Base-by-base conservation (phyloP, 2,797 vertebrate genomes). In the Lagocephalus sceleratus region DNA sequence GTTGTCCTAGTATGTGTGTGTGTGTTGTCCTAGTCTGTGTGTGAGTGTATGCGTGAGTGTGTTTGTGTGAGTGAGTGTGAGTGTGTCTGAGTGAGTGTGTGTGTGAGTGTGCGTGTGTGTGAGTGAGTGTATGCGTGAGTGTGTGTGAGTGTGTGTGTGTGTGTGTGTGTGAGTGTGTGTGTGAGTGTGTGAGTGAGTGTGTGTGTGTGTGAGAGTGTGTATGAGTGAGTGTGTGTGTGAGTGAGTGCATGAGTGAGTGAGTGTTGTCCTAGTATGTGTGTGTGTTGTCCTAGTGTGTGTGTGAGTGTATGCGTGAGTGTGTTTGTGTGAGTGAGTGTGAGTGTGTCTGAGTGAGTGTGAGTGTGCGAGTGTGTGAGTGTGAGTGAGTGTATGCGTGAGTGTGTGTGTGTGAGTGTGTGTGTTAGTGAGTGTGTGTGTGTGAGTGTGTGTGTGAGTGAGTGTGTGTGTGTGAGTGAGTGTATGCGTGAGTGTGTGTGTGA, bases 281-380 rank as follows among this genome's bases (percentile, higher is more conserved):
- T 10, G 22, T 43, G 54, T n/a, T n/a, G n/a, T n/a, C n/a, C n/a
- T n/a, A 94, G 92, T 12, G 10, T 21, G 29, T 10, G 5, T 43
- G 19, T 50, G 26, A n/a, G n/a, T n/a, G n/a, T n/a, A n/a, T n/a
- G 60, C 40, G 43, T 7, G 11, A 17, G 9, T 10, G 8, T 35
- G 15, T 22, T 9, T 11, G 1, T 32, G 29, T 4, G 29, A 6
- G 26, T 26, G 3, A 2, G 26, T 29, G 26, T 10, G 6, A 9
- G 26, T 10, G 22, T 43, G 54, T n/a, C n/a, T n/a, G n/a, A n/a
- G n/a, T n/a, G n/a, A n/a, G n/a, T n/a, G n/a, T n/a, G n/a, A n/a
- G n/a, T n/a, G n/a, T n/a, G 97, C 98, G 90, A 94, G 92, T 12
- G 10, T 21, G 29, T 10, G 5, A 41, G 19, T 50, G 26, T n/a